Conservation (phyloP, 2,797 vertebrate genomes). For the Eulemur albifrons region DNA sequence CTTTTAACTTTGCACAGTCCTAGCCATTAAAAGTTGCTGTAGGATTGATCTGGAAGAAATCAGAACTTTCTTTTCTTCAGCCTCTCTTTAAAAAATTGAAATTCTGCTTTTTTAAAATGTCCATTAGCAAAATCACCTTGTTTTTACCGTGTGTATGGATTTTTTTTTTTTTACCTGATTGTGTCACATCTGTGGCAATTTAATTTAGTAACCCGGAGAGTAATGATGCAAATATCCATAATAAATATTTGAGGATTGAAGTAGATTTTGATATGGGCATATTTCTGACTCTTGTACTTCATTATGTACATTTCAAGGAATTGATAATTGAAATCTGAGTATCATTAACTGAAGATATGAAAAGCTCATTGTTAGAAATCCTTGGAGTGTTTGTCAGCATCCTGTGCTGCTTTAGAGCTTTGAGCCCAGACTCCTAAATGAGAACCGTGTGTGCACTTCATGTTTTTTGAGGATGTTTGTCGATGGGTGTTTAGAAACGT, state of each 20-base stretch:
- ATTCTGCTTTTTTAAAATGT: background rate
- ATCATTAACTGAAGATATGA: conserved; percentile 48
- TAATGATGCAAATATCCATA: conserved; percentile 31
- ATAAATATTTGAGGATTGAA: conserved; percentile 54
- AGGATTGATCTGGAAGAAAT: conserved; percentile 51
- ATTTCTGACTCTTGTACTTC: conserved; percentile 43
- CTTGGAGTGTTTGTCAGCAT: background rate
- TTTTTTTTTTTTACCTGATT: background rate
- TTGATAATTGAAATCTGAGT: conserved; percentile 52
- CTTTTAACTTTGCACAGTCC: conserved; percentile 15
- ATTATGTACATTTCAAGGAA: conserved; percentile 53
- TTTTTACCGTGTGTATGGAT: background rate
- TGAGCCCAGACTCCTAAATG: background rate
- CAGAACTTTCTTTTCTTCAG: conserved; percentile 26
- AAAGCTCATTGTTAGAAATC: background rate
- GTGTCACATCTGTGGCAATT: conserved; percentile 14
- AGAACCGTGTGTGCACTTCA: background rate
- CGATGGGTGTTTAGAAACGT: background rate
- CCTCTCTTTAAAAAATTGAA: conserved; percentile 47
- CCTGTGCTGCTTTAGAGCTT: background rate
- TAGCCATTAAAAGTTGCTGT: conserved; percentile 27
- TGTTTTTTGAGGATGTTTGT: background rate
- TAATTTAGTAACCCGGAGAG: background rate
- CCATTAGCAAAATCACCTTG: conserved; percentile 47
- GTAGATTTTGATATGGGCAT: conserved; percentile 30